Conservation (phyloP, 1,140 invertebrate genomes). For the Drosophila sproati region DNA sequence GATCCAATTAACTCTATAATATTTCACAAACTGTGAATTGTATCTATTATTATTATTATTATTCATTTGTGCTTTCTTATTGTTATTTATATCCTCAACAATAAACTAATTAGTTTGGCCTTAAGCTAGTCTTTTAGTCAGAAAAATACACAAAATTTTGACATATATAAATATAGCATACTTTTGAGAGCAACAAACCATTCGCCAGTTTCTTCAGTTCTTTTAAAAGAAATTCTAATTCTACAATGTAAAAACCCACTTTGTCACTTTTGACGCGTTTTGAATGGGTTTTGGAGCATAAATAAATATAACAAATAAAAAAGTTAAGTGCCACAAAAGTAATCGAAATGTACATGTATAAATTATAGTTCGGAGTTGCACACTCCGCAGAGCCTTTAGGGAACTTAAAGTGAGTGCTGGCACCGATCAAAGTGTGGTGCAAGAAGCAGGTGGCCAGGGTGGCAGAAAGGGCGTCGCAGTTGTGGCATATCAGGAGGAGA, state of each 20-base stretch:
- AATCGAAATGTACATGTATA: not conserved
- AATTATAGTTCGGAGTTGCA: not conserved
- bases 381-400: constrained; percentile 15
- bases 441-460: not conserved
- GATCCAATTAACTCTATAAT: too few relatives aligned
- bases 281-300: not conserved
- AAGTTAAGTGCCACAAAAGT: not conserved
- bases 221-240: too few relatives aligned
- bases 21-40: too few relatives aligned
- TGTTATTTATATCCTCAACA: too few relatives aligned
- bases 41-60: too few relatives aligned
- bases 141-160: not conserved
- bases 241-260: too few relatives aligned
- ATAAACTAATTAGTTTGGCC: too few relatives aligned
- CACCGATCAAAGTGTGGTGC: constrained; percentile 2
- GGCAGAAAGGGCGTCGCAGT: not conserved
- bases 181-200: not conserved
- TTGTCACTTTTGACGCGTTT: too few relatives aligned
- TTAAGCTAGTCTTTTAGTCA: too few relatives aligned
- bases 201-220: too few relatives aligned
- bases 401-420: constrained; percentile 38
- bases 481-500: constrained; percentile 1
- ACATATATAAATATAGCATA: not conserved
- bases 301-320: too few relatives aligned
- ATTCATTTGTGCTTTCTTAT: too few relatives aligned